Percentiles rank a stretch among this genome's conserved stretches.
These are phyloP conservation scores for Actinopyga echinites DNA, from an alignment of 53 echinoderm and acorn worm species.

Conservation along the genomic window DNA sequence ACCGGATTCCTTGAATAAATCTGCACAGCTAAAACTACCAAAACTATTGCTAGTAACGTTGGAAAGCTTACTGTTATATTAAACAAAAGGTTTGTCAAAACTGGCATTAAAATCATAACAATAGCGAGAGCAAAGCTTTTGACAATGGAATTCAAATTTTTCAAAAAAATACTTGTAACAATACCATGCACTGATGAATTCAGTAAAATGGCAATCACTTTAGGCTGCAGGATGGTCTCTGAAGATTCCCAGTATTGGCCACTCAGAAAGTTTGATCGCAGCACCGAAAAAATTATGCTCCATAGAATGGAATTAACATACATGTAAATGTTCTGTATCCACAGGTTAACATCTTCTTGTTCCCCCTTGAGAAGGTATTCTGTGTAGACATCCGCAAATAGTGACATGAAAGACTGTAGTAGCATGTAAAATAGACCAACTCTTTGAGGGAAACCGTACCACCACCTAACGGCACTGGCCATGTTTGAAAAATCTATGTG, in stretches of 20 bases:
- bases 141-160: conserved; percentile 79
- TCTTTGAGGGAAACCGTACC: background rate
- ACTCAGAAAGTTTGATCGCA: background rate
- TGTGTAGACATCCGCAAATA: conserved; percentile 89
- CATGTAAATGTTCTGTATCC: conserved; percentile 95
- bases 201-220: conserved; percentile 60
- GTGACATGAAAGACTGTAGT: conserved; percentile 51
- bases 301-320: conserved; percentile 69
- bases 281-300: background rate
- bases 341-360: conserved; percentile 61
- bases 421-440: conserved; percentile 61
- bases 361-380: conserved; percentile 79
- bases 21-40: conserved; percentile 61
- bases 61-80: conserved; percentile 51
- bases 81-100: conserved; percentile 61
- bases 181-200: conserved; percentile 79
- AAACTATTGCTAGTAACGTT: conserved; percentile 58
- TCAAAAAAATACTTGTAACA: conserved; percentile 83
- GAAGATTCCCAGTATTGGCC: conserved; percentile 7
- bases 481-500: conserved; percentile 49
- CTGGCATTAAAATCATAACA: conserved; percentile 66
- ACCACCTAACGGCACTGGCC: background rate
- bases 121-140: conserved; percentile 90
- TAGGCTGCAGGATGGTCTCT: conserved; percentile 33
- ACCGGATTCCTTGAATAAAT: conserved; percentile 73